Base-by-base conservation (phyloP, 2,113 vertebrate genomes). In the Grallaria varia region DNA sequence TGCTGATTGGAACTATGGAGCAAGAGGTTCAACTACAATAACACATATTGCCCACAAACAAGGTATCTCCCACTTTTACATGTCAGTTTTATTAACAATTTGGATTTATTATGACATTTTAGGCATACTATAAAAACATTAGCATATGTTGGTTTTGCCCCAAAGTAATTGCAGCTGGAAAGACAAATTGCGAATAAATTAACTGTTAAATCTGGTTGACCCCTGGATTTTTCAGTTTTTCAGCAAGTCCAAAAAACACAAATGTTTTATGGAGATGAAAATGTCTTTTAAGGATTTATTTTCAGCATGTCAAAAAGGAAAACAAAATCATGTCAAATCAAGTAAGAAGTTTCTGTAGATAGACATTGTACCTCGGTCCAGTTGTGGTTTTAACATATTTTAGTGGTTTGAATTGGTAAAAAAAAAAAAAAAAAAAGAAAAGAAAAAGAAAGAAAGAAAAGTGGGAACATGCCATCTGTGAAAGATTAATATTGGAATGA, bases 31-130 rank as follows among this genome's bases (percentile, higher is more conserved):
- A 47, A 37, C 53, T 76, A 45, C 15, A 30, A 69, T 87, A 91
- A 76, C 53, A 66, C 31, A 68, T 53, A 75, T 40, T 79, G 74
- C 62, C 62, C 75, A 89, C 53, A 45, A 69, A 44, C n/a, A 80
- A 74, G 1, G 1, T 76, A 69, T 66, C 53, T 82, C 35, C 21
- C n/a, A 35, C 45, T 52, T 84, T 68, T 89, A 47, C 53, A 58
- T 83, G 44, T 83, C 64, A 72, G 30, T 59, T 88, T 74, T 80
- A 80, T 85, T 94, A 94, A 90, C 80, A 91, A 88, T 73, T 76
- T 77, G 30, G 63, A 90, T 91, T 62, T 90, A 90, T 93, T 74
- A 56, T 71, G 55, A 66, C 55, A 52, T 75, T 81, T 87, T 68
- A 66, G 35, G 22, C 67, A 55, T 69, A 28, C 5, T 71, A 60